phyloP scores from a whole-genome alignment of 2,113 vertebrate genomes.

The Puffinus mauretanicus region DNA sequence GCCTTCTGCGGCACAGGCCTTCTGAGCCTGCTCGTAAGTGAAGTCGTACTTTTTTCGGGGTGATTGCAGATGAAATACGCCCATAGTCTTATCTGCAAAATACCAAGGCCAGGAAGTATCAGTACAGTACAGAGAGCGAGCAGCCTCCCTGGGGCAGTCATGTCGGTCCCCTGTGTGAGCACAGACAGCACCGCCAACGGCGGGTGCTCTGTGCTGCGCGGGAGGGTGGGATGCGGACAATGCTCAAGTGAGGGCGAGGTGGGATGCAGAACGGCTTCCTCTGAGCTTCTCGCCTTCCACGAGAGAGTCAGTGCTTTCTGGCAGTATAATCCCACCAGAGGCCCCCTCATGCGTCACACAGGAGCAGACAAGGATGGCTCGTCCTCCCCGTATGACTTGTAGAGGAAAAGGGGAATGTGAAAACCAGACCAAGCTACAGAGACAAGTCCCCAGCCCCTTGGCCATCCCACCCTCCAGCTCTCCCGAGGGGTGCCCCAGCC shows the following conservation, averaged over 20 bases:
- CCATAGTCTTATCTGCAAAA: constrained; percentile 84
- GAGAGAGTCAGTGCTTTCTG: neutral
- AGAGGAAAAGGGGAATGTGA: neutral
- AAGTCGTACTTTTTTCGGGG: constrained; percentile 80
- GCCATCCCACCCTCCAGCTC: neutral
- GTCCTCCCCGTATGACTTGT: rapidly evolving
- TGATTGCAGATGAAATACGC: constrained; percentile 90
- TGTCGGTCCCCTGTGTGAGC: rapidly evolving
- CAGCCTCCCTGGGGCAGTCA: neutral
- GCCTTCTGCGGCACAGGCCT: constrained; percentile 78
- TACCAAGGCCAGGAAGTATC: neutral
- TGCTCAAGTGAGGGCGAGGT: neutral
- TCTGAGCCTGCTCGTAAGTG: constrained; percentile 81
- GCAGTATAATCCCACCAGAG: neutral
- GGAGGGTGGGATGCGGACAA: neutral
- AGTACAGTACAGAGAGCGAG: neutral
- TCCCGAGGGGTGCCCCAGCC: neutral
- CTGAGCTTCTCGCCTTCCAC: neutral
- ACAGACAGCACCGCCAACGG: rapidly evolving
- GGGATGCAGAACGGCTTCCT: neutral
- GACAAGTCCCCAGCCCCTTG: neutral
- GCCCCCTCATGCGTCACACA: rapidly evolving
- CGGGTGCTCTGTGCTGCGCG: neutral
- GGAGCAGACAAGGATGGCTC: neutral
- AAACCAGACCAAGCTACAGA: neutral